phyloP scores from a whole-genome alignment of 2,113 vertebrate species.

The Theropithecus gelada region DNA sequence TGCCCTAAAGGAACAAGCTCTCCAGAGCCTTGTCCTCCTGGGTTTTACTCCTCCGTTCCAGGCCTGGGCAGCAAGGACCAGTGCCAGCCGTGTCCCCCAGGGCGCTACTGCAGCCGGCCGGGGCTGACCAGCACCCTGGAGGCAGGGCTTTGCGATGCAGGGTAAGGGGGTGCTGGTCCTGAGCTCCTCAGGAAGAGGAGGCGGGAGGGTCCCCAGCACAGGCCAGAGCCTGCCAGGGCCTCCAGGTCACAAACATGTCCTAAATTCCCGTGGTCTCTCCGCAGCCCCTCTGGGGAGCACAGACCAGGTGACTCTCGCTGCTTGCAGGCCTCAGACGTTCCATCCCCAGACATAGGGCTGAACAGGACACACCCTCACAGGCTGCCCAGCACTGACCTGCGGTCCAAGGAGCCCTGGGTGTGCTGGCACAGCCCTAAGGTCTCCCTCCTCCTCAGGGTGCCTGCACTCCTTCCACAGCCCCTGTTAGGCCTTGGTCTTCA shows the following conservation, averaged over 20 bases:
- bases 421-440: background rate
- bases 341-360: too few species aligned
- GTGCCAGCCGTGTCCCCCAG: slow-evolving; percentile 90
- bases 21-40: slow-evolving; percentile 90
- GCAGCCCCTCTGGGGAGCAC: background rate
- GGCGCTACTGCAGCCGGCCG: slow-evolving; percentile 87
- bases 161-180: slow-evolving; percentile 80
- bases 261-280: background rate
- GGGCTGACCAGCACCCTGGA: slow-evolving; percentile 85
- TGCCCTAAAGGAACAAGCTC: slow-evolving; percentile 87
- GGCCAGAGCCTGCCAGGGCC: background rate
- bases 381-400: background rate
- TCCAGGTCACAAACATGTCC: background rate
- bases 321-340: background rate
- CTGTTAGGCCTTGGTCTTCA: background rate
- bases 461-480: background rate
- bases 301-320: background rate
- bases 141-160: slow-evolving; percentile 85
- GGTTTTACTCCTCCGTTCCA: slow-evolving; percentile 85
- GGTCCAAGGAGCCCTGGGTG: background rate
- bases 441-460: too few species aligned
- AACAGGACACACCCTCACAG: background rate
- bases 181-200: background rate
- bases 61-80: slow-evolving; percentile 85
- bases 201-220: background rate